Base-by-base conservation (phyloP, 1,140 invertebrate species). In the Metaphire vulgaris region DNA sequence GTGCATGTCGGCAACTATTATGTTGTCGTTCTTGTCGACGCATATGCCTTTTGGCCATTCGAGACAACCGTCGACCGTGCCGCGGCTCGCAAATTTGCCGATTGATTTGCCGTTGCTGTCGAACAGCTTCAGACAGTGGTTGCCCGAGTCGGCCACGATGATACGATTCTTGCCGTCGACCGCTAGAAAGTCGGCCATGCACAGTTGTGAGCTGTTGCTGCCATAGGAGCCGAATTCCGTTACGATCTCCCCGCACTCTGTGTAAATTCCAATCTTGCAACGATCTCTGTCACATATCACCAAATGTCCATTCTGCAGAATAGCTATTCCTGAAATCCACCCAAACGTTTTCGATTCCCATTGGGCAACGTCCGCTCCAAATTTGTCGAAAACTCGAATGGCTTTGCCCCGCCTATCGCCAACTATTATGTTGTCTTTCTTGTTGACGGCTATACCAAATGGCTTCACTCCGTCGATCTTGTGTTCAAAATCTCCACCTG, bases 31-130 rank as follows among this genome's bases (percentile, higher is more conserved):
- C 69, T 89, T 89, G 83, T 95, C 92, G 34, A 92, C 91, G 77
- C 92, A 92, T 1, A 97, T 88, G 0, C 95, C 95, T 93, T 95
- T 97, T 0, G 95, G 95, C 69, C 93, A 89, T 79, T 92, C 92
- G 2, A 95, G 87, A 81, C 93, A 89, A 0, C 93, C 91, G 77
- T 91, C 89, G 1, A 88, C 88, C 73, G 90, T 89, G 0, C 92
- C 92, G 79, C 92, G 90, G 65, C 88, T 88, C 1, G 91, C 93
- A 80, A 94, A 92, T 0, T 90, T 88, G 12, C 76, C 79, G 68
- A 89, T 56, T 31, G 78, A 78, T 16, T 77, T 74, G 14, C 81
- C 80, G 21, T 80, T 71, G 2, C 67, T 29, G 74, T 79, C 78
- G 75, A 84, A 83, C 16, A 82, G 67, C 67, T 81, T 80, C 14